Base-by-base conservation (phyloP, 2,888 invertebrate genomes). In the Agrotis clavis region DNA sequence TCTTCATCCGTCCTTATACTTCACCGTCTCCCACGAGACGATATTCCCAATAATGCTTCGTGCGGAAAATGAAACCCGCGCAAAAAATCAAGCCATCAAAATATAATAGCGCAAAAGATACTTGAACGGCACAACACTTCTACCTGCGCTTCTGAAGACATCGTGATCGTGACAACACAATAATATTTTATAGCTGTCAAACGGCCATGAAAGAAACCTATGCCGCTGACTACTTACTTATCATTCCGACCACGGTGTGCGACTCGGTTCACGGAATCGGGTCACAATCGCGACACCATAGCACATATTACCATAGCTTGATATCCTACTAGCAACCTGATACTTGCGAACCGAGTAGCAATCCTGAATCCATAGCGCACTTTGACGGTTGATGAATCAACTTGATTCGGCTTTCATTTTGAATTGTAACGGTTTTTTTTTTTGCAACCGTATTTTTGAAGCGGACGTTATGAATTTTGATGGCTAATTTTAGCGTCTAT, bases 231-330 rank as follows among this genome's bases (percentile, higher is more conserved):
- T 73, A 67, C 82, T 85, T 73, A 66, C 79, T 85, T 85, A 76
- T 75, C 71, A 71, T 85, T 83, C 84, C 11, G 21, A 41, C 57
- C 84, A 79, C 84, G 84, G 61, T 56, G 70, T 60, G 54, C 65
- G 79, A 77, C 61, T 79, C 71, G 71, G 71, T 85, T 85, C 84
- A 70, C 11, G 21, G 84, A 84, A 85, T 54, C 73, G 61, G 72
- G 73, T 74, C 71, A 71, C 72, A 76, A 64, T 74, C 71, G 61
- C 71, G 41, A 51, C 54, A 59, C 59, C 65, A 79, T 60, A 47
- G n/a, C 74, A n/a, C n/a, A n/a, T n/a, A n/a, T n/a, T n/a, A 59
- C 59, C 65, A 79, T 60, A 47, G n/a, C 74, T 74, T 73, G 25
- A 41, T 65, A 76, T 61, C 50, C 57, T 60, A 25, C 61, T 54